Base-by-base conservation (phyloP, 2,888 invertebrate genomes). In the Merodon equestris region DNA sequence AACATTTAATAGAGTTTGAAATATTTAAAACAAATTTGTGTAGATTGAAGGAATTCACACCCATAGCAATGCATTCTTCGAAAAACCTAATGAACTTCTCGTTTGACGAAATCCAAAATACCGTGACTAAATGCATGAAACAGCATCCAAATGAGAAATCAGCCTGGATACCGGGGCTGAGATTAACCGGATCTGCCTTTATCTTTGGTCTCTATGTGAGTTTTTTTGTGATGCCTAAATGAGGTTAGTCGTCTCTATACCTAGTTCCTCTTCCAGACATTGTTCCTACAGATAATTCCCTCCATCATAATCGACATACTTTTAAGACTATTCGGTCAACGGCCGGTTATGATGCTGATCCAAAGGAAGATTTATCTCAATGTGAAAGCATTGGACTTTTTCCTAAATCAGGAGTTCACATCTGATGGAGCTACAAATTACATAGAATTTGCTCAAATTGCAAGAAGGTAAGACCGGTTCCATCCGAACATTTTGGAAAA, bases 221-320 rank as follows among this genome's bases (percentile, higher is more conserved):
- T 7, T 40, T 9, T 50, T 15, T 2, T 18, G 9, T 44, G 10
- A n/a, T n/a, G 27, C 36, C 27, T 18, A 1, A 14, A 15, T 17
- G n/a, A n/a, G n/a, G n/a, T n/a, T n/a, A n/a, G n/a, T n/a, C n/a
- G n/a, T n/a, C n/a, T n/a, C n/a, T n/a, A n/a, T n/a, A n/a, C n/a
- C n/a, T 10, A 13, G 18, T 40, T 5, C 5, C 2, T 9, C 14
- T 1, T 66, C 10, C 12, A 83, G 83, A 7, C 83, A 3, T 71
- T 86, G 12, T 74, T 83, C 9, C 83, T 85, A 42, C 85, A 87
- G 67, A 42, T 87, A 1, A 1, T 86, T 2, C 86, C 87, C 1
- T 74, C 86, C 0, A 9, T 85, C 0, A 1, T 85, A 4, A 64
- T 82, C 0, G 87, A 87, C 56, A 14, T 71, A 0, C 15, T 85